Evolutionary conservation across 2,888 invertebrate species (phyloP), one percentile per base, ranked within the genome.

Genomic region (Pandemis corylana): DNA sequence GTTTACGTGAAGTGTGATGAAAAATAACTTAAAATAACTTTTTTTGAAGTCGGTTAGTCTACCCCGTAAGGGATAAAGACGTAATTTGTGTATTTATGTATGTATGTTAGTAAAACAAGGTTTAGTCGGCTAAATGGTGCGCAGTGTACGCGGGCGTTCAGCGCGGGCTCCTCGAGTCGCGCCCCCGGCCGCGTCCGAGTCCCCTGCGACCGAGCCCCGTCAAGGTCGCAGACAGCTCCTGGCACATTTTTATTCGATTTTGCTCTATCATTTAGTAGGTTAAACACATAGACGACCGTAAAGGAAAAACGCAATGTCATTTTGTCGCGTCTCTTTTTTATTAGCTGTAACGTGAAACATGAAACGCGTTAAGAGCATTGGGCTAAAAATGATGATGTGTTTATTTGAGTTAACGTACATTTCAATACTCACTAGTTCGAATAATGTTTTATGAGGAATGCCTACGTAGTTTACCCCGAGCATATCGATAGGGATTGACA

Each of bases 221-320:
- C 90, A 88, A 89, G 87, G 89, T 88, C 86, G 85, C 84, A 85
- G 83, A 83, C 84, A 79, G 82, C 80, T 81, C 83, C 84, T 87
- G 87, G 83, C 84, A 84, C 79, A 83, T 59, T 75, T 75, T 75
- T 75, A 75, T 75, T 75, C 70, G 75, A 67, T 75, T 63, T 67
- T 67, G 67, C 71, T 75, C 66, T 67, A 75, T 71, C 70, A 75
- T 71, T 75, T 67, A 75, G 70, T 75, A 75, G 75, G 75, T 75
- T 75, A 75, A 71, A 64, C 68, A 69, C 68, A 73, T 65, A 73
- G 56, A 68, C 73, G 73, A 46, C 63, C 42, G 56, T 46, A 68
- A 68, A 68, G n/a, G 28, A 51, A 62, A 53, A 13, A 41, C 28
- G 13, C 64, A 10, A 62, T 41, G 36, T 6, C n/a, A 6, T 62